A percentile compares a stretch with the other conserved stretches of the same genome.
Conservation (phyloP, 1,140 invertebrate species). For the Apolygus lucorum region DNA sequence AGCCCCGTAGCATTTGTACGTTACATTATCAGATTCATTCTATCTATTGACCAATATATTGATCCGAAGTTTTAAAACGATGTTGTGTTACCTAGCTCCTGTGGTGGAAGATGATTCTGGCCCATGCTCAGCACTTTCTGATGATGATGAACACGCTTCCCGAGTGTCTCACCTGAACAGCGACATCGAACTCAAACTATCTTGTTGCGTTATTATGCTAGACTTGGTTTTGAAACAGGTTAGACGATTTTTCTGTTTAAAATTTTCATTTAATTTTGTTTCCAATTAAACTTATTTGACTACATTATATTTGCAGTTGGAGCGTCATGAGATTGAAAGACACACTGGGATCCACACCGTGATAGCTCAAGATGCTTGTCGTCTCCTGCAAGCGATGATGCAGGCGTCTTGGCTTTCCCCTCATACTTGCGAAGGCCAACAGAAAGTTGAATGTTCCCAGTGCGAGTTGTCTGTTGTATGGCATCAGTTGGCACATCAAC, state of each 20-base stretch:
- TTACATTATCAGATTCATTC: background rate
- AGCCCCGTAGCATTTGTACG: slow-evolving; percentile 48
- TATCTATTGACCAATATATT: slow-evolving; percentile 1
- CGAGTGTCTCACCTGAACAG: slow-evolving; percentile 47
- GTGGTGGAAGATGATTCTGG: slow-evolving; percentile 58
- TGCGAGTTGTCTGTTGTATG: slow-evolving; percentile 89
- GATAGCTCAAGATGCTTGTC: slow-evolving; percentile 65
- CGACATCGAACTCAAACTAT: slow-evolving; percentile 65
- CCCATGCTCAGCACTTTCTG: slow-evolving; percentile 59
- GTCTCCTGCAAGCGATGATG: slow-evolving; percentile 74
- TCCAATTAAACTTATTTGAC: background rate
- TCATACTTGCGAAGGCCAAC: slow-evolving; percentile 31
- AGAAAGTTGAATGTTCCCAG: slow-evolving; percentile 65
- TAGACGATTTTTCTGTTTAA: background rate
- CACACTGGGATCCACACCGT: slow-evolving; percentile 70
- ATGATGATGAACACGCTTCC: slow-evolving; percentile 50
- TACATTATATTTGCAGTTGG: slow-evolving; percentile 54
- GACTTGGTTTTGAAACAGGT: slow-evolving; percentile 92
- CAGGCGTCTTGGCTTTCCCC: slow-evolving; percentile 26
- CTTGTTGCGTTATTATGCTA: slow-evolving; percentile 92
- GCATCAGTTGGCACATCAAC: slow-evolving; percentile 77
- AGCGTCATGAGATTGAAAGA: slow-evolving; percentile 81
- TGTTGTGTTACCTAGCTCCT: slow-evolving; percentile 44
- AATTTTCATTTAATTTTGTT: background rate
- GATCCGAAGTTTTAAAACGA: too few relatives aligned